Evolutionary conservation across 2,113 vertebrate species (phyloP).

Genomic region (Rhineura floridana): DNA sequence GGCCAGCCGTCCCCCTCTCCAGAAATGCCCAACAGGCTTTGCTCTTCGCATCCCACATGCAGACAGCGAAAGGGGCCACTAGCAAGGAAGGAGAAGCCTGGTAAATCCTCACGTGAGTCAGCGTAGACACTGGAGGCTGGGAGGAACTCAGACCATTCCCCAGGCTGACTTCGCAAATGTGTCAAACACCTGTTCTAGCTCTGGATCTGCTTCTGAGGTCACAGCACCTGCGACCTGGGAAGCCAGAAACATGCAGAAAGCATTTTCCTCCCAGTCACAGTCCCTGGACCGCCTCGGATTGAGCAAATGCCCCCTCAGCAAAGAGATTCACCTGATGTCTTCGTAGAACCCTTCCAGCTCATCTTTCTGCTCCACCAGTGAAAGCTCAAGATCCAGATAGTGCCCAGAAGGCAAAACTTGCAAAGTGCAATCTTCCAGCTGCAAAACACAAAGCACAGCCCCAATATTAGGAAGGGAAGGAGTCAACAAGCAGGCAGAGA

Average conservation of each 20-base stretch:
- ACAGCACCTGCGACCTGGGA: not conserved
- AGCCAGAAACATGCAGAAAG: not conserved
- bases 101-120: too few species aligned
- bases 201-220: too few species aligned
- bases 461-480: not conserved
- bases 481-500: not conserved
- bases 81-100: too few species aligned
- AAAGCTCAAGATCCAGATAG: slow-evolving; percentile 93
- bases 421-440: slow-evolving; percentile 93
- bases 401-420: slow-evolving; percentile 88
- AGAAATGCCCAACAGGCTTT: not conserved
- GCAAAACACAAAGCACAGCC: slow-evolving; percentile 37
- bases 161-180: too few species aligned
- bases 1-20: too few species aligned
- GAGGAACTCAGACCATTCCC: too few species aligned
- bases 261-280: not conserved
- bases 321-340: slow-evolving; percentile 83
- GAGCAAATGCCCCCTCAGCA: not conserved
- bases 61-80: not conserved
- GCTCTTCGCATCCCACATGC: not conserved
- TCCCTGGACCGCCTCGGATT: not conserved
- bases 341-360: slow-evolving; percentile 91
- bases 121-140: too few species aligned
- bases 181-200: too few species aligned
- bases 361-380: slow-evolving; percentile 91